Conservation (phyloP, 2,797 vertebrate genomes). For the Aeoliscus strigatus region DNA sequence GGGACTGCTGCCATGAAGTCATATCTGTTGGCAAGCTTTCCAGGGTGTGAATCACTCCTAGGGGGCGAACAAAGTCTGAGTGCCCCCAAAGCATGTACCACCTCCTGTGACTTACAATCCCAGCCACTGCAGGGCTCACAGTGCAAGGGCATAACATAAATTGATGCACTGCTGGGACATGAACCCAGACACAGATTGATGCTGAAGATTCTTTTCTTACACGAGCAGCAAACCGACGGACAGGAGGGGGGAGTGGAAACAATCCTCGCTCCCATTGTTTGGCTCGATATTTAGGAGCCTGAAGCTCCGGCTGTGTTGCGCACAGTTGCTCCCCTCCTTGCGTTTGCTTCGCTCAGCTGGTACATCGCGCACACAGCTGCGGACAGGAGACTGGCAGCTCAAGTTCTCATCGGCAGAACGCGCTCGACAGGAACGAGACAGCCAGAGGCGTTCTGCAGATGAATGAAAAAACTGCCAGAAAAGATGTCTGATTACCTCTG, state of each 20-base stretch:
- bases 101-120: constrained; percentile 38
- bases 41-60: constrained; percentile 39
- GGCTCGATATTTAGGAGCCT: constrained; percentile 45
- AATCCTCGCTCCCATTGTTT: constrained; percentile 49
- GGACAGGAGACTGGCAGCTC: constrained; percentile 69
- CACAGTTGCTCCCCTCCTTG: constrained; percentile 58
- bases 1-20: constrained; percentile 66
- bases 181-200: constrained; percentile 13
- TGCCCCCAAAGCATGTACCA: constrained; percentile 40
- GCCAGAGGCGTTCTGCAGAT: constrained; percentile 71
- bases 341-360: constrained; percentile 65
- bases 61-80: constrained; percentile 39
- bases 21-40: constrained; percentile 68
- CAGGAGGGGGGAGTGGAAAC: constrained; percentile 4
- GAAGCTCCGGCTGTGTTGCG: constrained; percentile 35
- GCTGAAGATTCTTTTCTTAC: constrained; percentile 22
- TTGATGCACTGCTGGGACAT: constrained; percentile 35
- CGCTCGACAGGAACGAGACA: constrained; percentile 49
- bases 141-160: constrained; percentile 28
- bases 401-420: constrained; percentile 49
- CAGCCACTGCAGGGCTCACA: constrained; percentile 32
- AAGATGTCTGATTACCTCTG: constrained; percentile 62
- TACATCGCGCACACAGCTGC: constrained; percentile 63
- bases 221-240: no score
- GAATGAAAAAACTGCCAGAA: constrained; percentile 55